These are phyloP conservation scores for rabbit (Oryctolagus cuniculus) DNA, from an alignment of 2,113 vertebrate genomes.

Conservation along the genomic window mOryCun1.1 NC_091434.1:107585501-107586000, in stretches of 20 bases:
- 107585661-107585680: not conserved
- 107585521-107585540: not conserved
- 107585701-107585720: not conserved
- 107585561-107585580: not conserved
- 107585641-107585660: not conserved
- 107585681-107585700: not conserved
- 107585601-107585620: not conserved
- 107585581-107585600: not conserved
- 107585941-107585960: constrained; percentile 99
- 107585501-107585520: not conserved
- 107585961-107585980: constrained; percentile 94
- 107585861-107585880: not conserved
- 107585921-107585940: constrained; percentile 93
- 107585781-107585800: not conserved
- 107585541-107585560: not conserved
- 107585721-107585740: not conserved
- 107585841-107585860: not conserved
- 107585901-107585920: not conserved
- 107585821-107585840: not conserved
- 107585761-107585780: not conserved
- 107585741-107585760: not conserved
- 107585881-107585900: not conserved
- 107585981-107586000: constrained; percentile 95
- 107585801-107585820: no score
- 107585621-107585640: not conserved